These are phyloP conservation scores for Ceyx cyanopectus DNA, from an alignment of 2,113 vertebrate species.

Conservation along the genomic window DNA sequence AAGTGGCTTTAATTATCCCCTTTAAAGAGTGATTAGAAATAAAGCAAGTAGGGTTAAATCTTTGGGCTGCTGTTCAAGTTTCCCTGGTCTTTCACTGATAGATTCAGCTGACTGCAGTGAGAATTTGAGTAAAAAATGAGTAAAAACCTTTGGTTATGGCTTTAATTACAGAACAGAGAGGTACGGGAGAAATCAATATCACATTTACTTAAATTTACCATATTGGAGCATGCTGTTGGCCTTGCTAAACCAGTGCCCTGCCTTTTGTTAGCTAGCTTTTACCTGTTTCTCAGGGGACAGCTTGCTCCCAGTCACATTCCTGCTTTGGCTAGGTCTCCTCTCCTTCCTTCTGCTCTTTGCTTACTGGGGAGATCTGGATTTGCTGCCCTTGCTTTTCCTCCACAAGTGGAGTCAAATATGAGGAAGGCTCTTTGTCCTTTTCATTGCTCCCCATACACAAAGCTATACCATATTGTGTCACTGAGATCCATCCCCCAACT, in stretches of 20 bases:
- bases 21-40: background rate
- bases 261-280: background rate
- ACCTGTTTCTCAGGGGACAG: background rate
- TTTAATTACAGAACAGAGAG: slow-evolving; percentile 33
- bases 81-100: background rate
- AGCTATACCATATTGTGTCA: accelerated
- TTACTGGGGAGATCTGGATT: background rate
- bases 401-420: background rate
- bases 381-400: background rate
- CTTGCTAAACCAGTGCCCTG: background rate
- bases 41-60: slow-evolving; percentile 12
- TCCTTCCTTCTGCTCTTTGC: background rate
- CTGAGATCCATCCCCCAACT: background rate
- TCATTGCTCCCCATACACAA: background rate
- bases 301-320: background rate
- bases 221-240: background rate
- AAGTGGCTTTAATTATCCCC: slow-evolving; percentile 23
- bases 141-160: background rate
- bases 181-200: slow-evolving; percentile 30
- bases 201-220: slow-evolving; percentile 4
- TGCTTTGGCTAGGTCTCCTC: background rate
- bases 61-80: background rate
- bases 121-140: background rate
- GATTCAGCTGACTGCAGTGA: background rate
- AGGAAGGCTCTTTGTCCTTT: background rate